A percentile compares a stretch with the other conserved stretches of the same genome.
Conservation (phyloP, 2,888 invertebrate genomes). For the Drosophila fulvimacula region DNA sequence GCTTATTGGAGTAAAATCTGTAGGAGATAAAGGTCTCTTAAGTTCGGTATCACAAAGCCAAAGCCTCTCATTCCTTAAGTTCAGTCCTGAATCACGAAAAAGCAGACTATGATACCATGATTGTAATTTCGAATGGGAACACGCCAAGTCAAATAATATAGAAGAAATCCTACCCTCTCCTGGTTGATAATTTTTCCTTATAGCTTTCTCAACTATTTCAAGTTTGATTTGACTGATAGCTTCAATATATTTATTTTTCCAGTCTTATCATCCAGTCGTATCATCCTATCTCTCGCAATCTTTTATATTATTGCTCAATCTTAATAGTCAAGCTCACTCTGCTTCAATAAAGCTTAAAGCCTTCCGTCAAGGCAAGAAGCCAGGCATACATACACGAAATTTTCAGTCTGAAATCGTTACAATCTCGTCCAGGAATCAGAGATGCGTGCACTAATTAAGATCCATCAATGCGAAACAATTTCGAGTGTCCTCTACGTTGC, state of each 20-base stretch:
- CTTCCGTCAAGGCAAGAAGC: background rate
- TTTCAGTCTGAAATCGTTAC: slow-evolving; percentile 13
- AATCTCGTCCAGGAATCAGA: slow-evolving; percentile 28
- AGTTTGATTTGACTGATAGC: background rate
- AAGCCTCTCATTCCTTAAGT: no score
- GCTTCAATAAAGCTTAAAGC: background rate
- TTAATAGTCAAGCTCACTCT: background rate
- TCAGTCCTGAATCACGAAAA: no score
- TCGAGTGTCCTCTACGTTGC: slow-evolving; percentile 7
- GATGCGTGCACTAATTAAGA: slow-evolving; percentile 56
- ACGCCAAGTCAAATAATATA: no score
- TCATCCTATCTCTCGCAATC: background rate
- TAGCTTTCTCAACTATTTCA: background rate
- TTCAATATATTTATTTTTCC: no score
- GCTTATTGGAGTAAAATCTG: no score
- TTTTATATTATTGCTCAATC: background rate
- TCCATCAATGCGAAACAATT: slow-evolving; percentile 44
- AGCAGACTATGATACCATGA: no score
- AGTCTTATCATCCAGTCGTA: no score
- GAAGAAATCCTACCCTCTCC: no score
- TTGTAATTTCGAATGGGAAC: no score
- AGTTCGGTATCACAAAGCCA: no score
- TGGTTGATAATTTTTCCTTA: no score
- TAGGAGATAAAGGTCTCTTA: no score
- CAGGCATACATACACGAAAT: background rate